Evolutionary conservation across 2,113 vertebrate genomes (phyloP).

Genomic region (Brevimyrus niger): DNA sequence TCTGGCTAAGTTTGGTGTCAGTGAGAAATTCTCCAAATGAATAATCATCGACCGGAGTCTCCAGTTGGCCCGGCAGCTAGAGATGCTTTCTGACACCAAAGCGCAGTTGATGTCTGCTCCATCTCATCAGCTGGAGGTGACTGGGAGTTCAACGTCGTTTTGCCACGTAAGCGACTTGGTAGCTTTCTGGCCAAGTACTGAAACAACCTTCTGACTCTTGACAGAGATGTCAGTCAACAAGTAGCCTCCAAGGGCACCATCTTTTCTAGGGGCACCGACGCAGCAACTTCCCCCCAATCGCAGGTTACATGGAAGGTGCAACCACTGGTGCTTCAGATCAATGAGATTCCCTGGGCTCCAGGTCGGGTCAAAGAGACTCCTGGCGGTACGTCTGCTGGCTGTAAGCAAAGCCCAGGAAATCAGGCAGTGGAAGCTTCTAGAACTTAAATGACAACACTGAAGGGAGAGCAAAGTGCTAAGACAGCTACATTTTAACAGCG

Average conservation of each 20-base stretch:
- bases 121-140: not conserved
- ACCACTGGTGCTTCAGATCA: not conserved
- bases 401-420: not conserved
- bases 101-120: not conserved
- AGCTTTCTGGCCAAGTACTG: not conserved
- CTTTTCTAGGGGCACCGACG: not conserved
- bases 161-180: not conserved
- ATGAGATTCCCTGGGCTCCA: not conserved
- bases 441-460: not conserved
- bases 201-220: not conserved
- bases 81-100: not conserved
- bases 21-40: not conserved
- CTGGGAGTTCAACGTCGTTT: not conserved
- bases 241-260: not conserved
- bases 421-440: not conserved
- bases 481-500: not conserved
- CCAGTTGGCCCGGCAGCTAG: not conserved
- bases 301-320: not conserved
- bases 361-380: not conserved
- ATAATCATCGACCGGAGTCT: not conserved
- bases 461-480: not conserved
- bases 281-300: not conserved
- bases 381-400: not conserved
- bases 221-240: not conserved
- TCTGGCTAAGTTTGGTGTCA: not conserved